phyloP scores from a whole-genome alignment of 2,113 vertebrate genomes.

The Coracopsis vasa region DNA sequence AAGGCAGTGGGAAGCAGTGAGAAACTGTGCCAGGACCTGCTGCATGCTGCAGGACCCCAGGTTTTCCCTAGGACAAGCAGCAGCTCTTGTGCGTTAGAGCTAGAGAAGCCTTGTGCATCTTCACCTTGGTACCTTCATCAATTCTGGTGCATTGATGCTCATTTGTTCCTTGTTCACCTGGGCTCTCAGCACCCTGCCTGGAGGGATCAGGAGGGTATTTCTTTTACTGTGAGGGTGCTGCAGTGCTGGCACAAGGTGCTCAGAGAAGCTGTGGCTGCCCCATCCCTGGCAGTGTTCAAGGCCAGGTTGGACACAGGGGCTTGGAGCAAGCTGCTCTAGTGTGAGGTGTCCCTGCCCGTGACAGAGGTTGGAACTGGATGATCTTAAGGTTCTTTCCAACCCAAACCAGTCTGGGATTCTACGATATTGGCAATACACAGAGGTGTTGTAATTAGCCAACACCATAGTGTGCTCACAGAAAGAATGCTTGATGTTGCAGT shows the following conservation, averaged over 20 bases:
- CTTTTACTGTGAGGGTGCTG: not conserved
- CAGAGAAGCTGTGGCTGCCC: not conserved
- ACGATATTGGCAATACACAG: not conserved
- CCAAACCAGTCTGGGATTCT: not conserved
- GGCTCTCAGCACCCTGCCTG: not conserved
- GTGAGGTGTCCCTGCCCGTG: not conserved
- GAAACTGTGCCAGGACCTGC: not conserved
- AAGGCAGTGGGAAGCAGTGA: rapidly evolving
- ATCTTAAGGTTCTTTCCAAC: not conserved
- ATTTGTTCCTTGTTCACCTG: not conserved
- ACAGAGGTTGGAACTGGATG: not conserved
- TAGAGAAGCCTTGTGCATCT: rapidly evolving
- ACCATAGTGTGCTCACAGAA: not conserved
- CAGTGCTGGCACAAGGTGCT: not conserved
- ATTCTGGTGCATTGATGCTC: rapidly evolving
- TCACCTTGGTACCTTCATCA: not conserved
- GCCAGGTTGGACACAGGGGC: not conserved
- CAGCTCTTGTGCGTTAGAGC: not conserved
- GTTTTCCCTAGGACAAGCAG: rapidly evolving
- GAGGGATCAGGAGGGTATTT: not conserved
- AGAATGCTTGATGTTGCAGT: not conserved
- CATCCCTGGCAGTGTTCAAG: not conserved
- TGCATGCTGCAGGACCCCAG: too few species aligned
- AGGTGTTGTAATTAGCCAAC: not conserved
- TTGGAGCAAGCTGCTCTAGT: not conserved